Conservation (phyloP, 2,113 vertebrate species). For the Ophthalmotilapia sp. region DNA sequence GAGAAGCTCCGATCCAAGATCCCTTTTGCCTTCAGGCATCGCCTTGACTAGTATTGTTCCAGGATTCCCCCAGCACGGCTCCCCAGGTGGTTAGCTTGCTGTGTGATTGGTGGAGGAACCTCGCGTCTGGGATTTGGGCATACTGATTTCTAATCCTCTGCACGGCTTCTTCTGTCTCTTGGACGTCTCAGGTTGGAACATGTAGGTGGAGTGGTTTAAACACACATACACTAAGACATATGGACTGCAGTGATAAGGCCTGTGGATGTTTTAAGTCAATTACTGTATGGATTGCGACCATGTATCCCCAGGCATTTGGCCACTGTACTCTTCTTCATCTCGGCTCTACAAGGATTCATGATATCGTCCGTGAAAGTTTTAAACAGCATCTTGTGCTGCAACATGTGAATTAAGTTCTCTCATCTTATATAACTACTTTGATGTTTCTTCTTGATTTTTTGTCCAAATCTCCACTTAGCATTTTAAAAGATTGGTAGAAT, state of each 20-base stretch:
- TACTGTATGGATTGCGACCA: slow-evolving; percentile 51
- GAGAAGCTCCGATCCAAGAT: slow-evolving; percentile 26
- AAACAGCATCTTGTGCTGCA: background rate
- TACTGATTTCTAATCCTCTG: slow-evolving; percentile 50
- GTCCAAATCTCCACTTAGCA: background rate
- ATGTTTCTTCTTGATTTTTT: background rate
- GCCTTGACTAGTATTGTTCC: slow-evolving; percentile 54
- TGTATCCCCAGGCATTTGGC: slow-evolving; percentile 43
- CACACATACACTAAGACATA: slow-evolving; percentile 40
- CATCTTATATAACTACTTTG: background rate
- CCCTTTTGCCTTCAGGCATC: slow-evolving; percentile 26
- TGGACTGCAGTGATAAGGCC: slow-evolving; percentile 59
- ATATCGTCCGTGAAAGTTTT: slow-evolving; percentile 8
- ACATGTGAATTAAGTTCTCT: background rate
- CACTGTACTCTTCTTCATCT: slow-evolving; percentile 6
- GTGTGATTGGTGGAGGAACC: slow-evolving; percentile 29
- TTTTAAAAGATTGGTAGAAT: background rate
- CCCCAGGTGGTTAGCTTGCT: slow-evolving; percentile 38
- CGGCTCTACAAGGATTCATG: slow-evolving; percentile 11
- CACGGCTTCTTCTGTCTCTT: slow-evolving; percentile 38
- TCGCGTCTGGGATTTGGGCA: slow-evolving; percentile 54
- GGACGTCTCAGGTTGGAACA: slow-evolving; percentile 56
- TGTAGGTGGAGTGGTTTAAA: slow-evolving; percentile 55
- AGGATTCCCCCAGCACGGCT: slow-evolving; percentile 46
- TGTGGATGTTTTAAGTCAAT: slow-evolving; percentile 54